Conservation (phyloP, 1,140 invertebrate species). For the Pinna nobilis region DNA sequence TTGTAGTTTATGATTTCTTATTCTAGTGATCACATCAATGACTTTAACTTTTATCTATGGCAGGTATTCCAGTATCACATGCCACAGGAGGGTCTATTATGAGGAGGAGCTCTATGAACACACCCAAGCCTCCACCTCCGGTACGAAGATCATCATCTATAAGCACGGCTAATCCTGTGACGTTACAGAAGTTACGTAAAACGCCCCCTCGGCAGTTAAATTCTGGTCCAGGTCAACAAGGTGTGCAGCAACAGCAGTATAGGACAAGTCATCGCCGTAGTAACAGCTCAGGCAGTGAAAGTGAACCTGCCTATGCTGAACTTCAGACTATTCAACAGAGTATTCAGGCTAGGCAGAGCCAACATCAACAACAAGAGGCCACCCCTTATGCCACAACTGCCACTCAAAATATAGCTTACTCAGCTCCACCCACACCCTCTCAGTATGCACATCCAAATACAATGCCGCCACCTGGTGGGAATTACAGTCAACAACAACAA, state of each 20-base stretch:
- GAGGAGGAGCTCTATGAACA: slow-evolving; percentile 80
- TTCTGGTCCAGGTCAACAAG: slow-evolving; percentile 22
- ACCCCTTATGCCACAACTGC: slow-evolving; percentile 26
- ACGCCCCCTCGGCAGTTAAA: slow-evolving; percentile 54
- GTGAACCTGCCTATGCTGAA: slow-evolving; percentile 57
- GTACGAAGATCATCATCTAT: slow-evolving; percentile 90
- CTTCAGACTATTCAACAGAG: slow-evolving; percentile 59
- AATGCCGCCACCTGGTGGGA: slow-evolving; percentile 14
- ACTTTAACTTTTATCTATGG: slow-evolving; percentile 29
- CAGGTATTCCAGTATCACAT: slow-evolving; percentile 67
- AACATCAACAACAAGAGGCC: slow-evolving; percentile 20
- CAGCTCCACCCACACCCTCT: slow-evolving; percentile 40
- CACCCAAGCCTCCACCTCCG: slow-evolving; percentile 87
- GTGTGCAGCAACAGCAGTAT: neutral
- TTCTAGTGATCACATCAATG: neutral
- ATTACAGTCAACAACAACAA: slow-evolving; percentile 41
- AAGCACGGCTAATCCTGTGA: slow-evolving; percentile 73
- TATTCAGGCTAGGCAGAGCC: slow-evolving; percentile 47
- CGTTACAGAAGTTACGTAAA: slow-evolving; percentile 42
- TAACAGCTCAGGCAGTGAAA: slow-evolving; percentile 24
- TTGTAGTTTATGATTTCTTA: neutral
- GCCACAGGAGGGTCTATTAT: slow-evolving; percentile 59
- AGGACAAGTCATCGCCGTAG: slow-evolving; percentile 21
- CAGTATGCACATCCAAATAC: slow-evolving; percentile 37
- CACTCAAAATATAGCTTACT: slow-evolving; percentile 15